Evolutionary conservation across 2,888 invertebrate species (phyloP), one percentile per base, ranked within the genome.

Genomic region (Cynaeus angustus): DNA sequence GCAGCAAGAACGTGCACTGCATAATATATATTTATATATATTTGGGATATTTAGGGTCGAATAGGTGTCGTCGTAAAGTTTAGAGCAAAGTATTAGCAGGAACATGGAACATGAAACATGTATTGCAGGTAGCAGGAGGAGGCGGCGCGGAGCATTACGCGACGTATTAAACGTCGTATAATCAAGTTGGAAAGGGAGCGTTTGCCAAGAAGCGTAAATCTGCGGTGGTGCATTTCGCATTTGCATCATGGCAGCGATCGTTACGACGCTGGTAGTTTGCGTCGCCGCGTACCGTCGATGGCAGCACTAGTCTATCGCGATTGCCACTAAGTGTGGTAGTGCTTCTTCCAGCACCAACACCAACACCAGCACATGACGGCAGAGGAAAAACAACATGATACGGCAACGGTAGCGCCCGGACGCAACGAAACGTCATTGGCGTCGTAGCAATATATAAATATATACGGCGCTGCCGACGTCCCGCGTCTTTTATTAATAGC

Each of bases 401-500:
- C 70, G 71, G 71, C 70, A 71, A 55, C 71, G 71, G 56, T 55
- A 69, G 74, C 72, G 73, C 72, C 75, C 74, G 74, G 76, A 76
- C 78, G 75, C 74, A 58, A 61, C 46, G 66, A 74, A 74, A 72
- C 72, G 72, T 73, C 69, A 72, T 75, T 73, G 72, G 74, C 78
- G 78, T 74, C 75, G 79, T 72, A 75, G 74, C 76, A 71, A 68
- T 72, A 76, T 78, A 80, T 78, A 78, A 78, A 78, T 77, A 78
- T 71, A 75, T 71, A 73, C 67, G 71, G 68, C 70, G 73, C 67
- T 70, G 75, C 72, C 76, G 73, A 71, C 76, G 75, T 78, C 72
- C 72, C 77, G 72, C 70, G 72, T 71, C 72, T 75, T 77, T 78
- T 79, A 80, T 80, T 77, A 79, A 80, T 79, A 80, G 80, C 75